Conservation (phyloP, 92 coral and sea anemone species). For the Bergia sp. region DNA sequence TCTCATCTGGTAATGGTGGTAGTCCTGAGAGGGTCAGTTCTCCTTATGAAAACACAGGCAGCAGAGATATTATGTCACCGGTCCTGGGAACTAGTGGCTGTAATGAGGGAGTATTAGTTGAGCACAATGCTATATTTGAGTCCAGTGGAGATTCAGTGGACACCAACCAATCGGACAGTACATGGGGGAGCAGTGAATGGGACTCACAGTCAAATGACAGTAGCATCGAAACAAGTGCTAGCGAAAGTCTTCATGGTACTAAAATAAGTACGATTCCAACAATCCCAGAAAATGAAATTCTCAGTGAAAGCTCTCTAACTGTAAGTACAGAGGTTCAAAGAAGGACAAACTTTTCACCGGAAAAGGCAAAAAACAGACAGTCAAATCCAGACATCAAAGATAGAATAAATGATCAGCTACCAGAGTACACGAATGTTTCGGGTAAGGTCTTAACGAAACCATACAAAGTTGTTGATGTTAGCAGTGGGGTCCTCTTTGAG, state of each 20-base stretch:
- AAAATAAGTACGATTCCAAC: conserved; percentile 24
- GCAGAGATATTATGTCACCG: conserved; percentile 4
- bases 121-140: conserved; percentile 44
- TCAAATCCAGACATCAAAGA: conserved; percentile 60
- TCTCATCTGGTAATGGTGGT: neutral
- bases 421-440: conserved; percentile 56
- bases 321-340: conserved; percentile 7
- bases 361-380: conserved; percentile 47
- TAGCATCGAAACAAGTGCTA: conserved; percentile 1
- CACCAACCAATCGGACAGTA: conserved; percentile 43
- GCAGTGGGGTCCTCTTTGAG: conserved; percentile 62
- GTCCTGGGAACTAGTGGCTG: conserved; percentile 28
- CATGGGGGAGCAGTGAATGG: conserved; percentile 64
- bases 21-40: neutral
- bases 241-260: conserved; percentile 11
- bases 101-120: conserved; percentile 26
- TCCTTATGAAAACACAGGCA: conserved; percentile 1
- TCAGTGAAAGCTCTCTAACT: conserved; percentile 13
- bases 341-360: conserved; percentile 40
- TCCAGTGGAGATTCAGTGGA: conserved; percentile 66
- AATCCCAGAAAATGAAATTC: conserved; percentile 37
- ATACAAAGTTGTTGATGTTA: conserved; percentile 89
- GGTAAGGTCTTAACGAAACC: conserved; percentile 75
- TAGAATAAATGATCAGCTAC: conserved; percentile 47
- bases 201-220: conserved; percentile 36